Evolutionary conservation across 2,113 vertebrate genomes (phyloP).

Genomic region (Ovibos moschatus): DNA sequence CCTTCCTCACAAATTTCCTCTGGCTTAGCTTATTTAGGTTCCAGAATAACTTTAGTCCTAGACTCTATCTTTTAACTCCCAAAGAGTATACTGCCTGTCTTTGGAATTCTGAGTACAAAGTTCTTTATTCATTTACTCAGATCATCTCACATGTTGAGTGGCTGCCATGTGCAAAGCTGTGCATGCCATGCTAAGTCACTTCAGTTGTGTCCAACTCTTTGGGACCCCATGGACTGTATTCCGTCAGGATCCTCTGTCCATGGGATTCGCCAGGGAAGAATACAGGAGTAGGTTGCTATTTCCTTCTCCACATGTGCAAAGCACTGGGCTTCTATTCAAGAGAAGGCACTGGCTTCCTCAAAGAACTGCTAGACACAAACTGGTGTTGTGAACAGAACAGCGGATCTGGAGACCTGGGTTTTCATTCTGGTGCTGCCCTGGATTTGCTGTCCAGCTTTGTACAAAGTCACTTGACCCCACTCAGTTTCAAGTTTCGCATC

Average conservation of each 20-base stretch:
- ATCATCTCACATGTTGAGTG: neutral
- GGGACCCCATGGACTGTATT: neutral
- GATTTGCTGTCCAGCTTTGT: neutral
- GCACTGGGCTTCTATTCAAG: constrained; percentile 28
- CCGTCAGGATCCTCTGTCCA: neutral
- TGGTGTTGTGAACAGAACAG: neutral
- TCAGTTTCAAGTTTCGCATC: constrained; percentile 1
- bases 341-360: constrained; percentile 17
- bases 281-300: neutral
- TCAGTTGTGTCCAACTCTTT: neutral
- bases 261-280: neutral
- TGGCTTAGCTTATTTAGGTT: constrained; percentile 22
- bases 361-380: neutral
- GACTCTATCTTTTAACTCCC: neutral
- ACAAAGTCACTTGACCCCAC: neutral
- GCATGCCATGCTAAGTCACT: neutral
- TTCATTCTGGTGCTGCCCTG: neutral
- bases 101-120: constrained; percentile 41
- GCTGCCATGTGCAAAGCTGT: neutral
- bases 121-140: constrained; percentile 29
- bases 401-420: neutral
- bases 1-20: constrained; percentile 43
- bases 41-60: constrained; percentile 1
- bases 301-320: neutral
- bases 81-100: neutral